Base-by-base conservation (phyloP, 2,797 vertebrate genomes). In the Tiaroga cobitis region DNA sequence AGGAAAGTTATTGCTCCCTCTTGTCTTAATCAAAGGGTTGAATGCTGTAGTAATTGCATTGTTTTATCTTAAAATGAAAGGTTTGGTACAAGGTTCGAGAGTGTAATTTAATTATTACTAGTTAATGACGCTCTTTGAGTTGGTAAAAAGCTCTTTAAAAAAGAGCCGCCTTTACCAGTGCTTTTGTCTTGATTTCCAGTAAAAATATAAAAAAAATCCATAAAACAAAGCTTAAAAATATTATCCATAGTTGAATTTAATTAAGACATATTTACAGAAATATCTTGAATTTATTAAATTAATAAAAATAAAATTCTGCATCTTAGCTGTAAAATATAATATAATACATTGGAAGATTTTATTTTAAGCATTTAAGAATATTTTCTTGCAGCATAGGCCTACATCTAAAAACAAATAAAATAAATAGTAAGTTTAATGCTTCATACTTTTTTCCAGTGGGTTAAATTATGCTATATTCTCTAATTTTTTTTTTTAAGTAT, bases 31-130 rank as follows among this genome's bases (percentile, higher is more conserved):
- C 70, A 63, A 86, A 85, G 26, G 72, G 41, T 39, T 89, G 85
- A 88, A 87, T 89, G 87, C 78, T 79, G 39, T 85, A n/a, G 83
- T 85, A 88, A 89, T 89, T 89, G 75, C 56, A 65, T 24, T 46
- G 54, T 74, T 86, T 79, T 81, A 77, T 63, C 76, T 81, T 79
- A 61, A 83, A 86, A 82, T 80, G 16, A 56, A 67, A 80, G 29
- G 82, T 86, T 82, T 82, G 56, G 26, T 65, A 32, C 21, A 16
- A 39, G 63, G 41, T 41, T 77, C 3, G 5, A 77, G 43, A 32
- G 43, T 56, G 7, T 68, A 41, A 56, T 84, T 77, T 4, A 24
- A 72, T 72, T 24, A 24, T 9, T 18, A n/a, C n/a, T n/a, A 75
- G 73, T 54, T 24, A 19, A 68, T 68, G 19, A 69, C 1, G 16